Percentiles rank a stretch among this genome's conserved stretches.
Evolutionary conservation across 2,888 invertebrate genomes (phyloP).

Genomic region (Luffia ferchaultella): DNA sequence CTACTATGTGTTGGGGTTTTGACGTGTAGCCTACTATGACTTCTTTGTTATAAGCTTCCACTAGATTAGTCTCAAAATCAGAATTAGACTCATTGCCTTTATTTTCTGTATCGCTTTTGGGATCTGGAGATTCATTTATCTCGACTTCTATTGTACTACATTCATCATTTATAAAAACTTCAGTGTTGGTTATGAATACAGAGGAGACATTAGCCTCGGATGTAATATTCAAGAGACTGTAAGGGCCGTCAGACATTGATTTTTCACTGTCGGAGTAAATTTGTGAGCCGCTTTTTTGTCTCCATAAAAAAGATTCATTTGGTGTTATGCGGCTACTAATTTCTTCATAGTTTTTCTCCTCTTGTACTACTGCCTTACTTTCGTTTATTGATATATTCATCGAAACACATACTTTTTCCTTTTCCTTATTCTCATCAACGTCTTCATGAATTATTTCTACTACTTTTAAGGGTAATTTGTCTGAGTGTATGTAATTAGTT

Average conservation of each 20-base stretch:
- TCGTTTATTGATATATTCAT: slow-evolving; percentile 5
- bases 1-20: slow-evolving; percentile 27
- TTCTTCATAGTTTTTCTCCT: slow-evolving; percentile 31
- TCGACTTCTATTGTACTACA: too few relatives aligned
- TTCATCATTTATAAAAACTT: background rate
- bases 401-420: background rate
- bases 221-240: slow-evolving; percentile 37
- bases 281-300: slow-evolving; percentile 51
- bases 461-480: slow-evolving; percentile 45
- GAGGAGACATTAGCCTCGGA: background rate
- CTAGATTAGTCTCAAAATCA: slow-evolving; percentile 52
- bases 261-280: slow-evolving; percentile 47
- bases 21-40: slow-evolving; percentile 41
- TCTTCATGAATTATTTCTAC: slow-evolving; percentile 60
- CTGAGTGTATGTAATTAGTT: slow-evolving; percentile 54
- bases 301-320: slow-evolving; percentile 73
- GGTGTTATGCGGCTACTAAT: slow-evolving; percentile 55
- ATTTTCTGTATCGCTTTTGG: slow-evolving; percentile 3
- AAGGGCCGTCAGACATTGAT: slow-evolving; percentile 36
- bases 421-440: slow-evolving; percentile 25
- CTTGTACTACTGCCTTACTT: slow-evolving; percentile 14
- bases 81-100: slow-evolving; percentile 24
- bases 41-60: slow-evolving; percentile 54
- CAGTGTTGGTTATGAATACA: background rate
- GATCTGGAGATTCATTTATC: slow-evolving; percentile 30